phyloP scores from a whole-genome alignment of 2,797 vertebrate genomes.

The Rhynchotus rufescens region DNA sequence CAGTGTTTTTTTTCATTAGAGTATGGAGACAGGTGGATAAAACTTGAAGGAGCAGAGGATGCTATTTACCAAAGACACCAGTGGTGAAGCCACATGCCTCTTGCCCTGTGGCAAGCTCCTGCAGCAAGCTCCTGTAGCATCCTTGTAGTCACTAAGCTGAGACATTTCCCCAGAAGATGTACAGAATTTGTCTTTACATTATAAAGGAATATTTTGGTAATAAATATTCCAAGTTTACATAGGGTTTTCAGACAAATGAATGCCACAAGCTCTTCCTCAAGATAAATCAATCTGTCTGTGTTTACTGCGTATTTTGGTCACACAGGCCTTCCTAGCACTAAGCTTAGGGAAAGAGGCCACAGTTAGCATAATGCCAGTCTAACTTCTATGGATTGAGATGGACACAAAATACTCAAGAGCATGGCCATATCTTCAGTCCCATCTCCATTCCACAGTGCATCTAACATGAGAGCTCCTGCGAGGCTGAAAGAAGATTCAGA shows the following conservation, averaged over 20 bases:
- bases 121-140: background rate
- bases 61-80: background rate
- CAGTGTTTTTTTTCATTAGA: background rate
- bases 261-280: no score
- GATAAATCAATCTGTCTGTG: no score
- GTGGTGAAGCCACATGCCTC: background rate
- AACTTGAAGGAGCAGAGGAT: background rate
- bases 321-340: background rate
- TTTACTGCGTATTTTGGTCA: background rate
- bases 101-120: background rate
- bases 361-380: background rate
- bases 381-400: background rate
- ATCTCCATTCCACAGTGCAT: background rate
- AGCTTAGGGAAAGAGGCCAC: background rate
- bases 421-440: background rate
- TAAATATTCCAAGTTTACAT: background rate
- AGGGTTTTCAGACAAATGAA: background rate
- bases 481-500: background rate
- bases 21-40: background rate
- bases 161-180: background rate
- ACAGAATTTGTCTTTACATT: no score
- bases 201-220: background rate
- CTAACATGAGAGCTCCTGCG: background rate
- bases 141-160: background rate
- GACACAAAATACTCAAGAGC: background rate